phyloP scores from a whole-genome alignment of 2,113 vertebrate genomes.

The Leucoraja erinaceus region DNA sequence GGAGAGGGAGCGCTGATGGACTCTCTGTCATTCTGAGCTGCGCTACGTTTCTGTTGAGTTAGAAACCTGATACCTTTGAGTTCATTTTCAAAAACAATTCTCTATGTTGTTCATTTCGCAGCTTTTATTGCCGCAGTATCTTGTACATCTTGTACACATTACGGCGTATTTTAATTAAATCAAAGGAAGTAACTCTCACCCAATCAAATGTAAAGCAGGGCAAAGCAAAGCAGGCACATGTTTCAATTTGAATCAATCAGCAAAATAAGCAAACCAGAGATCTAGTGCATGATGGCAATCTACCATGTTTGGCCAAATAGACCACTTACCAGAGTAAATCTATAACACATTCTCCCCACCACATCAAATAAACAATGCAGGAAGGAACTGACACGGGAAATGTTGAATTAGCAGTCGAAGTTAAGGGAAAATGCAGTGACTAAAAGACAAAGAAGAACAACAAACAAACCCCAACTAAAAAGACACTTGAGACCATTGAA shows the following conservation, averaged over 20 bases:
- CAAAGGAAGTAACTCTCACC: constrained; percentile 14
- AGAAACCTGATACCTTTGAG: background rate
- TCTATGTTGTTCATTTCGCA: background rate
- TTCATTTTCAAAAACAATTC: background rate
- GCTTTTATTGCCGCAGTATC: background rate
- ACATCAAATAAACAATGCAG: constrained; percentile 29
- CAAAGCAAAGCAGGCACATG: background rate
- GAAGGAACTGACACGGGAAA: constrained; percentile 35
- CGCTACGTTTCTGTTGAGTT: background rate
- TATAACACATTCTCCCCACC: constrained; percentile 22
- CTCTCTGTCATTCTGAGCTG: background rate
- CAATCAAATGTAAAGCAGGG: background rate
- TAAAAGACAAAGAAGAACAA: constrained; percentile 17
- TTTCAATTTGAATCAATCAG: background rate
- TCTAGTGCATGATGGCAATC: background rate
- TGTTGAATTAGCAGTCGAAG: constrained; percentile 34
- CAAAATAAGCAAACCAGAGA: background rate
- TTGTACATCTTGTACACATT: constrained; percentile 15
- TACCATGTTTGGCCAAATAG: background rate
- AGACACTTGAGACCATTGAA: background rate
- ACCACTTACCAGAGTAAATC: background rate
- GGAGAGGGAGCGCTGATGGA: background rate
- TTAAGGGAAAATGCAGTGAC: constrained; percentile 12
- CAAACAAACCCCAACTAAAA: background rate
- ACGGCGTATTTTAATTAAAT: constrained; percentile 17